Evolutionary conservation across 2,797 vertebrate species (phyloP).

Genomic region (Anabas testudineus): DNA sequence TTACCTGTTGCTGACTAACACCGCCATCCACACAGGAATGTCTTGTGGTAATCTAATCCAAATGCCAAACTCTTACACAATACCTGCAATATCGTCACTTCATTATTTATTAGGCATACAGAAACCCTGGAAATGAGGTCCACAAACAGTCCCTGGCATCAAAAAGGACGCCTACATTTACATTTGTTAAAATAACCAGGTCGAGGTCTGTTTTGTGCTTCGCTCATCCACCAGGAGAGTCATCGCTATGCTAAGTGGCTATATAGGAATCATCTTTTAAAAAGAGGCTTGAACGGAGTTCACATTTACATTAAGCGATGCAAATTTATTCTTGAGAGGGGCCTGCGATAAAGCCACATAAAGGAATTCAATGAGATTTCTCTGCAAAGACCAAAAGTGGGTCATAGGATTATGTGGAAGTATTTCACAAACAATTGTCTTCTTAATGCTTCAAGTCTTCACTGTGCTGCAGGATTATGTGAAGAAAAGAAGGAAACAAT

Average conservation of each 20-base stretch:
- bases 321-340: constrained; percentile 60
- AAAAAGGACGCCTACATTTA: constrained; percentile 49
- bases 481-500: constrained; percentile 25
- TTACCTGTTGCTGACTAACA: background rate
- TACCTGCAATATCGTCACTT: constrained; percentile 40
- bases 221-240: constrained; percentile 51
- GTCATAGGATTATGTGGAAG: constrained; percentile 73
- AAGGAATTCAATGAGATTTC: constrained; percentile 56
- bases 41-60: constrained; percentile 12
- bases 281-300: constrained; percentile 34
- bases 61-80: constrained; percentile 18
- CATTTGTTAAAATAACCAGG: constrained; percentile 52
- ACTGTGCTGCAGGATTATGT: constrained; percentile 56
- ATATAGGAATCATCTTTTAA: constrained; percentile 31
- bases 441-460: constrained; percentile 56
- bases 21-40: constrained; percentile 17
- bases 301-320: constrained; percentile 63
- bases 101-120: constrained; percentile 36
- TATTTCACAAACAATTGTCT: constrained; percentile 68
- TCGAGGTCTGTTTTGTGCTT: constrained; percentile 41
- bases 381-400: constrained; percentile 65
- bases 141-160: constrained; percentile 27
- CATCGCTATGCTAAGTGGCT: constrained; percentile 44
- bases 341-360: constrained; percentile 50
- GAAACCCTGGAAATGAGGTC: constrained; percentile 27